Evolutionary conservation across 2,888 invertebrate species (phyloP), one percentile per base, ranked within the genome.

Genomic region (Brachylomia viminalis): DNA sequence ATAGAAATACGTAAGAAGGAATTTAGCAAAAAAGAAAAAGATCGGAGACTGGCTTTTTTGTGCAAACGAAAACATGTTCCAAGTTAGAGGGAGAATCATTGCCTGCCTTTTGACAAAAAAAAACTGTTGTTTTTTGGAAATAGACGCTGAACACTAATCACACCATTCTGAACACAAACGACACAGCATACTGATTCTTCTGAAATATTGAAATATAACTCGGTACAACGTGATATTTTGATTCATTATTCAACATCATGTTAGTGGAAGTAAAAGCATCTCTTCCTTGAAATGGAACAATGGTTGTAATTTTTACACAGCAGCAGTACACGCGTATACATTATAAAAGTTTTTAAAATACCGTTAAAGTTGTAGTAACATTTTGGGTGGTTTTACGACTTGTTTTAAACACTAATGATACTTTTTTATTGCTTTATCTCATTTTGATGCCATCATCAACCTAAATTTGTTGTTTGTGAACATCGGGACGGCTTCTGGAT

Each of bases 401-500:
- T 74, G 75, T 83, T 78, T 73, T 58, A 81, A 82, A 82, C 69
- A 69, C 62, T 75, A 82, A 82, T 84, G 81, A 84, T 88, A 80
- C 73, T 64, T 77, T 84, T 88, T 88, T 86, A 81, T 78, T 82
- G 72, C 79, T 82, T 67, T 65, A 84, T 82, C 74, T 62, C 47
- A 80, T 84, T 86, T 86, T 88, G 76, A 83, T 82, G 73, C 54
- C 75, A 72, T 75, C 87, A 56, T 80, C 79, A 88, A 86, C 75
- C 87, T 80, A 81, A 81, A 80, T 83, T 69, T 72, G 66, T 56
- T 61, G 45, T 71, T 69, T 80, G 54, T 76, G 54, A 77, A 77
- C 56, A 80, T 62, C 33, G 10, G 58, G 1, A 59, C n/a, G 3
- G 33, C 42, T 74, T 61, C 71, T 74, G 59, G 54, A 59, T 54